phyloP scores from a whole-genome alignment of 53 echinoderm and acorn worm species.

The Patiria pectinifera region DNA sequence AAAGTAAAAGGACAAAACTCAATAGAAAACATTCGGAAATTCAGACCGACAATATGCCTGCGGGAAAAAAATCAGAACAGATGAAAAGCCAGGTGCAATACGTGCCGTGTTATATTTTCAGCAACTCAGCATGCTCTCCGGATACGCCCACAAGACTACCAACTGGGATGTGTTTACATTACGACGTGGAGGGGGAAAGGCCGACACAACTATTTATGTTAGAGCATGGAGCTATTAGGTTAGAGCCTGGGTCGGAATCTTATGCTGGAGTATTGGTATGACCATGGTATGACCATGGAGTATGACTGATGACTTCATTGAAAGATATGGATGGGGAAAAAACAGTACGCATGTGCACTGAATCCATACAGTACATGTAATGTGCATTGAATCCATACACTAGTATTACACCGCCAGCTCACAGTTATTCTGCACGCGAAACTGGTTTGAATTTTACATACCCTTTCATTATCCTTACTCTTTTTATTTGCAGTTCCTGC shows the following conservation, averaged over 20 bases:
- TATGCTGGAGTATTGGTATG: conserved; percentile 21
- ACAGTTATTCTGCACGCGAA: no score
- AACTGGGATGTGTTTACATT: conserved; percentile 58
- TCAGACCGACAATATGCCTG: not conserved
- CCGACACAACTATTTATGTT: conserved; percentile 53
- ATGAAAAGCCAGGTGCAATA: conserved; percentile 5
- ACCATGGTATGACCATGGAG: not conserved
- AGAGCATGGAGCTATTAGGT: conserved; percentile 3
- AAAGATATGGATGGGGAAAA: conserved; percentile 11
- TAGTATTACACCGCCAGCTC: no score
- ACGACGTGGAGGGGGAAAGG: conserved; percentile 14
- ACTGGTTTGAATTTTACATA: no score
- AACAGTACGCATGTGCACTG: not conserved
- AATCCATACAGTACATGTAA: not conserved
- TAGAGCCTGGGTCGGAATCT: conserved; percentile 11
- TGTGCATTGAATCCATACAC: no score
- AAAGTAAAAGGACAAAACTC: not conserved
- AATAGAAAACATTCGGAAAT: not conserved
- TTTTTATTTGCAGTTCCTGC: no score
- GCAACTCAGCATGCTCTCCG: conserved; percentile 45
- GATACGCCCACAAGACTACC: conserved; percentile 56
- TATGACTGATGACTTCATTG: conserved; percentile 39
- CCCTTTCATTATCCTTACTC: no score
- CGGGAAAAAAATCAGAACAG: not conserved
- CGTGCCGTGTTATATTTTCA: conserved; percentile 48